phyloP scores from a whole-genome alignment of 2,797 vertebrate genomes.

The Sebastiscus tertius region DNA sequence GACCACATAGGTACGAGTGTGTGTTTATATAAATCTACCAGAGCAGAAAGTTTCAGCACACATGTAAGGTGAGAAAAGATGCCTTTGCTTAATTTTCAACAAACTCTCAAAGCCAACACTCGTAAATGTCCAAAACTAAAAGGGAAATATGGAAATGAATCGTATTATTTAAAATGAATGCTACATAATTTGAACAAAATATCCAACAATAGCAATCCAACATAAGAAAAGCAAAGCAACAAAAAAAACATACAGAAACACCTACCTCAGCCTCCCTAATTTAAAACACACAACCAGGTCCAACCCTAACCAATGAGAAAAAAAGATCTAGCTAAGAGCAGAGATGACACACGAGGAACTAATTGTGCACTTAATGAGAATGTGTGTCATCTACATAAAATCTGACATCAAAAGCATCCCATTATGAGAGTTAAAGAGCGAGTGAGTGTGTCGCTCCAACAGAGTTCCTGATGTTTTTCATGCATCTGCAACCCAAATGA shows the following conservation, averaged over 20 bases:
- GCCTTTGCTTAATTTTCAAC: background rate
- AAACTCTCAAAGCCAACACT: background rate
- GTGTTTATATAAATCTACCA: slow-evolving; percentile 16
- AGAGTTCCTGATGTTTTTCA: slow-evolving; percentile 17
- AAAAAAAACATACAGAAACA: background rate
- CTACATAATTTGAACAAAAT: background rate
- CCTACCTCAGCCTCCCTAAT: background rate
- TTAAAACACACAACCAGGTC: slow-evolving; percentile 25
- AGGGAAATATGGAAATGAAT: background rate
- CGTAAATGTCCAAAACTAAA: background rate
- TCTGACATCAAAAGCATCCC: slow-evolving; percentile 50
- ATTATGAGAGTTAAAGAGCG: slow-evolving; percentile 24
- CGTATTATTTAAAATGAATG: background rate
- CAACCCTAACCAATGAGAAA: background rate
- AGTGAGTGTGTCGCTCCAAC: slow-evolving; percentile 7
- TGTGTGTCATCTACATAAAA: slow-evolving; percentile 57
- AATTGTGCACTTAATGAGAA: slow-evolving; percentile 45
- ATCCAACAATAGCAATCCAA: background rate
- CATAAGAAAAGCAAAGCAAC: background rate
- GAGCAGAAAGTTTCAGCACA: background rate
- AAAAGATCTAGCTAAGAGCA: background rate
- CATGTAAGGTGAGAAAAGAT: background rate
- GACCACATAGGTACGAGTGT: slow-evolving; percentile 31
- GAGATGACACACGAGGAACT: slow-evolving; percentile 43
- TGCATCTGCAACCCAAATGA: slow-evolving; percentile 50